These are phyloP conservation scores for Hyppa rectilinea DNA, from an alignment of 2,888 invertebrate genomes.

Conservation along the genomic window DNA sequence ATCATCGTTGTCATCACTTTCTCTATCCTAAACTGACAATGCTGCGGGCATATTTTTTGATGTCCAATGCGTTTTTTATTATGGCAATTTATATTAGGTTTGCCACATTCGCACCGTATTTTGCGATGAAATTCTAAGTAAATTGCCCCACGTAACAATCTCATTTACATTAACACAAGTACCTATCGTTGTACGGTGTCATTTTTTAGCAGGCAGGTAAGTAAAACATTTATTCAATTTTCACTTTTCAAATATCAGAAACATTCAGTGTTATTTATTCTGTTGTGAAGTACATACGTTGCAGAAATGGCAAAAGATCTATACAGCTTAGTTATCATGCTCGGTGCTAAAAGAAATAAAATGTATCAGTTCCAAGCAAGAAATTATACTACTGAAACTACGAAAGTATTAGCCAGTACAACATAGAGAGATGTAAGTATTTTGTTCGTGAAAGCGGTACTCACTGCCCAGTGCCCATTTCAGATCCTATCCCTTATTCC, in stretches of 20 bases:
- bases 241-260: neutral
- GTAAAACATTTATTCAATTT: neutral
- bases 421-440: neutral
- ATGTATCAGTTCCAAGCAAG: neutral
- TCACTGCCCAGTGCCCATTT: neutral
- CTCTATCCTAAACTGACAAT: no score
- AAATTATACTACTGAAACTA: neutral
- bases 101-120: slow-evolving; percentile 15
- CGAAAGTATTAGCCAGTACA: neutral
- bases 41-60: no score
- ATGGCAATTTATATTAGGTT: slow-evolving; percentile 16
- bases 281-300: neutral
- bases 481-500: neutral
- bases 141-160: slow-evolving; percentile 45
- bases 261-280: neutral
- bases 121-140: slow-evolving; percentile 21
- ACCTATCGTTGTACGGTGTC: neutral
- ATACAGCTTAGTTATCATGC: neutral
- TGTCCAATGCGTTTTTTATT: no score
- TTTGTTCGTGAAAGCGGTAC: slow-evolving; percentile 2
- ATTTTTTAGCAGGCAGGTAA: neutral
- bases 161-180: slow-evolving; percentile 47
- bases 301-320: neutral
- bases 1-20: no score
- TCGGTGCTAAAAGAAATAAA: neutral